Conservation (phyloP, 2,113 vertebrate genomes). For the Rhombomys opimus region DNA sequence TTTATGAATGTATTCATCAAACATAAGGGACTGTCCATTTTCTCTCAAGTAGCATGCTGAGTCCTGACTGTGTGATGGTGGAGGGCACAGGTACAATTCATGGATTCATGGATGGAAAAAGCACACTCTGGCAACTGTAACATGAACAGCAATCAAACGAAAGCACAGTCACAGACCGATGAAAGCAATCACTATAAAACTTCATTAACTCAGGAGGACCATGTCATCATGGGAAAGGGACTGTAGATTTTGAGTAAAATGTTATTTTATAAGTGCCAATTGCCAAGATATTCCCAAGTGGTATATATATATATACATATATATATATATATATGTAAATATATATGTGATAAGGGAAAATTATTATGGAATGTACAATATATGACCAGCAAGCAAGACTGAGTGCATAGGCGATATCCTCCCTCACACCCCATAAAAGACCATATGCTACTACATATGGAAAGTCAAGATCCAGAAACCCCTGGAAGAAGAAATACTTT, state of each 20-base stretch:
- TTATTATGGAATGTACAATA: not conserved
- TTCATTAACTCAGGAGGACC: not conserved
- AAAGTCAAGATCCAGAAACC: not conserved
- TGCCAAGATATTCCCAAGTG: not conserved
- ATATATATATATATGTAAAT: not conserved
- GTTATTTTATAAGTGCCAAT: not conserved
- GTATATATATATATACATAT: not conserved
- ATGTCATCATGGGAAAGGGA: not conserved
- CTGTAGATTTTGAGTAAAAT: not conserved
- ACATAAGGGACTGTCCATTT: not conserved
- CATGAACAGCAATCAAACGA: not conserved
- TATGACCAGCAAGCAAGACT: not conserved
- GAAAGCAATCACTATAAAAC: not conserved
- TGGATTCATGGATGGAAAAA: not conserved
- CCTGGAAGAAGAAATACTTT: not conserved
- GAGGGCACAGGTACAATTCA: not conserved
- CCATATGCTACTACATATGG: too few relatives aligned
- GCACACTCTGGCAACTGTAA: not conserved
- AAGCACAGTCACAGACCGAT: not conserved
- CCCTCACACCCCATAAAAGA: accelerated
- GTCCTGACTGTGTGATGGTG: not conserved
- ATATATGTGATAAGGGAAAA: not conserved
- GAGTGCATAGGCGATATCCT: not conserved
- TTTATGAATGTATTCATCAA: not conserved
- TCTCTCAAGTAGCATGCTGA: not conserved